A percentile compares a stretch with the other conserved stretches of the same genome.
Conservation (phyloP, 2,888 invertebrate genomes). For the Brenthis hecate region DNA sequence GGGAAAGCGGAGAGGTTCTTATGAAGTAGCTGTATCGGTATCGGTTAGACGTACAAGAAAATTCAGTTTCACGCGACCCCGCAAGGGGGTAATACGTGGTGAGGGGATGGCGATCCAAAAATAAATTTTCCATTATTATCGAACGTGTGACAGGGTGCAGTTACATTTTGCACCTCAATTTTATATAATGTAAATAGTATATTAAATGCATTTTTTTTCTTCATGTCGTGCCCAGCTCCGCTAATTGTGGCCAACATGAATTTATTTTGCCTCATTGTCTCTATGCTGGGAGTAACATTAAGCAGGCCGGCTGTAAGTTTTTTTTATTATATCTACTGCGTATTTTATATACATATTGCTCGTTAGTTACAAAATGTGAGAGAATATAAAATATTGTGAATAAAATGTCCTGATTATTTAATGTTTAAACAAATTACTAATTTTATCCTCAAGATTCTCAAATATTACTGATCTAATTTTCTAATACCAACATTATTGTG, state of each 20-base stretch:
- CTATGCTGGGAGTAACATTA: slow-evolving; percentile 54
- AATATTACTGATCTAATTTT: too few species aligned
- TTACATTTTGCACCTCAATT: slow-evolving; percentile 46
- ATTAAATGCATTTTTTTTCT: slow-evolving; percentile 44
- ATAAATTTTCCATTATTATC: slow-evolving; percentile 39
- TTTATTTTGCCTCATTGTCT: slow-evolving; percentile 57
- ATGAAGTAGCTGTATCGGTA: slow-evolving; percentile 33
- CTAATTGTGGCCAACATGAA: slow-evolving; percentile 57
- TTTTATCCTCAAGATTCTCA: too few species aligned
- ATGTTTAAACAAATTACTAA: too few species aligned
- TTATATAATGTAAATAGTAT: slow-evolving; percentile 25
- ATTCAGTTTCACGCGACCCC: slow-evolving; percentile 51
- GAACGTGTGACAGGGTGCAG: slow-evolving; percentile 42
- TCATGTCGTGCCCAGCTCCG: slow-evolving; percentile 53
- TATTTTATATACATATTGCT: too few species aligned
- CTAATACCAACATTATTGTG: too few species aligned
- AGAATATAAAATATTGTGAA: too few species aligned
- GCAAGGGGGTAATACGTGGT: slow-evolving; percentile 44
- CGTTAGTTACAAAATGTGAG: too few species aligned
- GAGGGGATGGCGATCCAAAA: slow-evolving; percentile 40
- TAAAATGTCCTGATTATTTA: too few species aligned
- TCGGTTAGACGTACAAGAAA: slow-evolving; percentile 38
- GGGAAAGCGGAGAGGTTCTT: slow-evolving; percentile 27
- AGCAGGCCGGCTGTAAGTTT: slow-evolving; percentile 41
- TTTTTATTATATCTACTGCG: neutral